Base-by-base conservation (phyloP, 2,797 vertebrate genomes). In the Typhlichthys subterraneus region DNA sequence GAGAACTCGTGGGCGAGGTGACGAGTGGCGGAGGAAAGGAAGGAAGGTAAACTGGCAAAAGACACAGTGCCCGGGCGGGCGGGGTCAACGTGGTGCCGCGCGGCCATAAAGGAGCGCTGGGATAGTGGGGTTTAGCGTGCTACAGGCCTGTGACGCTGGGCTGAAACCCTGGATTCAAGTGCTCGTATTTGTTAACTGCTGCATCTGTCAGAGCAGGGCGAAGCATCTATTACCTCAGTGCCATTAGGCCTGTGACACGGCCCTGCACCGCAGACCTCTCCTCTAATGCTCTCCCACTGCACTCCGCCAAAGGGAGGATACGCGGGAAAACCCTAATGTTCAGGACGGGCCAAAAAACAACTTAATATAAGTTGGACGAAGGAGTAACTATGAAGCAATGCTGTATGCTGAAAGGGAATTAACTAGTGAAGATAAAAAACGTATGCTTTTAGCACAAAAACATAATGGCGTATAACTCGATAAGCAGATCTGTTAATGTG, bases 401-500 rank as follows among this genome's bases (percentile, higher is more conserved):
- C 66, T 50, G 60, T 31, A 31, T 23, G 61, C 29, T 23, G 57
- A 63, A 59, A 31, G 49, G 56, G 61, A 67, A 63, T 71, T 51
- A 12, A 53, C 72, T 63, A 75, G 61, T 45, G 59, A 57, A 49
- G 15, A 5, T 11, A 69, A 61, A 59, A 38, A 70, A 60, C 23
- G 3, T 4, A 23, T 73, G 67, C 67, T 68, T 52, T 50, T 29
- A 33, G 65, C 70, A 74, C 75, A 23, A 80, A 76, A 67, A 74
- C 75, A 23, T 79, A 76, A 67, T 79, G 70, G 48, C 77, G 68
- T 88, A 87, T 84, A 81, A 77, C 64, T 88, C 83, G 89, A 89
- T 87, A 85, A 73, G 73, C 79, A 85, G 87, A 89, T 23, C 23
- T 85, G 84, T 88, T 84, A 75, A 83, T 81, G 79, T 82, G 87